These are phyloP conservation scores for Coregonus sp. DNA, from an alignment of 2,797 vertebrate species.

Conservation along the genomic window DNA sequence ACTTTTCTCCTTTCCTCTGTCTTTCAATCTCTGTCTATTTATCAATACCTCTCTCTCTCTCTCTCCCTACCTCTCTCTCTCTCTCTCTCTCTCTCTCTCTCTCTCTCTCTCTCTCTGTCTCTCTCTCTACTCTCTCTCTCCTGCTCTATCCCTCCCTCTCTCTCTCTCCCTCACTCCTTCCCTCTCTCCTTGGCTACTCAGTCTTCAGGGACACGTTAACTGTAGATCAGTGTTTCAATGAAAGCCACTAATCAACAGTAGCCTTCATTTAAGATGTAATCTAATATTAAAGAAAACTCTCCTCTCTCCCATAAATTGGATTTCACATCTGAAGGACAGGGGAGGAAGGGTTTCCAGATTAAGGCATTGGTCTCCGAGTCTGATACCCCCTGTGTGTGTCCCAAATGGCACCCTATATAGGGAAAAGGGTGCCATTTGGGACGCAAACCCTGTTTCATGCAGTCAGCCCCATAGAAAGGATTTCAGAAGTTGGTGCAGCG, in stretches of 20 bases:
- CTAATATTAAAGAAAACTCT: constrained; percentile 58
- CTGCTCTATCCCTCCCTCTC: neutral
- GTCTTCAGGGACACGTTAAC: constrained; percentile 52
- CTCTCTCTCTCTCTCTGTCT: neutral
- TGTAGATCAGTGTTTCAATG: constrained; percentile 65
- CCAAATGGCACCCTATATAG: constrained; percentile 4
- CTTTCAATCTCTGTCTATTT: neutral
- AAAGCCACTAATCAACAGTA: constrained; percentile 69
- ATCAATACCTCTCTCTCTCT: neutral
- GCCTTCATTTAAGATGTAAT: constrained; percentile 71
- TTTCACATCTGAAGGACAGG: constrained; percentile 64
- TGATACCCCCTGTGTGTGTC: constrained; percentile 1
- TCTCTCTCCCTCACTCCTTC: neutral
- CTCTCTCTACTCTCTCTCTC: neutral
- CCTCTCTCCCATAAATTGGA: constrained; percentile 62
- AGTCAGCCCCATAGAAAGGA: neutral
- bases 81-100: neutral
- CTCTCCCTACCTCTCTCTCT: neutral
- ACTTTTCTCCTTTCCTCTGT: neutral
- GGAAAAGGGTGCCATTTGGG: constrained; percentile 9
- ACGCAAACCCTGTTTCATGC: neutral
- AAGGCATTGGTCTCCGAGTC: constrained; percentile 25
- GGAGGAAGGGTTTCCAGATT: constrained; percentile 14
- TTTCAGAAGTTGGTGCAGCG: constrained; percentile 23
- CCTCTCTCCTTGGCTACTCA: constrained; percentile 1